phyloP scores from a whole-genome alignment of 2,113 vertebrate genomes.

The Deroptyus accipitrinus region DNA sequence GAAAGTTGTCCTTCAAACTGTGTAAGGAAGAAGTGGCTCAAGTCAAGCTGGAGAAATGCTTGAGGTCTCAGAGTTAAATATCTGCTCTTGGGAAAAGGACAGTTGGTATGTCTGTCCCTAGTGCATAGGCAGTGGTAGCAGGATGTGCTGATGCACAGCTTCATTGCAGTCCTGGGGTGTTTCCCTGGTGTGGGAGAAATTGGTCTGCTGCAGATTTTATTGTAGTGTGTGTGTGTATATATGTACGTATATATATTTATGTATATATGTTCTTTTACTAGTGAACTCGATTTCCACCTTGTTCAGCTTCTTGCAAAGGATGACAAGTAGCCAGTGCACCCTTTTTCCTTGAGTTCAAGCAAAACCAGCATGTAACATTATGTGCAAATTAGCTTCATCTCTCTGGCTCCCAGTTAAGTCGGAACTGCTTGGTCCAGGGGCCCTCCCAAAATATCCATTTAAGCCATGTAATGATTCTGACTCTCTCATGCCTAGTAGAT shows the following conservation, averaged over 20 bases:
- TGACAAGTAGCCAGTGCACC: slow-evolving; percentile 13
- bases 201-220: not conserved
- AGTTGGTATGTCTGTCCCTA: not conserved
- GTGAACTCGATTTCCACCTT: not conserved
- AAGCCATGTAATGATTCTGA: slow-evolving; percentile 15
- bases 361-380: slow-evolving; percentile 12
- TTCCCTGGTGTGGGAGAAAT: not conserved
- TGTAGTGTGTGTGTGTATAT: not conserved
- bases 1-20: not conserved
- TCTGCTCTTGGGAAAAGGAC: not conserved
- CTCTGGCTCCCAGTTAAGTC: not conserved
- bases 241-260: too few relatives aligned
- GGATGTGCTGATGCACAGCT: not conserved
- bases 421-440: not conserved
- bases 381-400: slow-evolving; percentile 43
- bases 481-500: slow-evolving; percentile 5
- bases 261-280: not conserved
- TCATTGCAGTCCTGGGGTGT: not conserved
- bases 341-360: not conserved
- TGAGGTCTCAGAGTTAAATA: fast-evolving
- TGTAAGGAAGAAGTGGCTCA: not conserved
- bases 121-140: not conserved
- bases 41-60: not conserved
- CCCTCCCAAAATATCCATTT: slow-evolving; percentile 21
- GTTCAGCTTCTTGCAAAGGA: not conserved